phyloP scores from a whole-genome alignment of 2,797 vertebrate genomes.

The Merluccius polli region DNA sequence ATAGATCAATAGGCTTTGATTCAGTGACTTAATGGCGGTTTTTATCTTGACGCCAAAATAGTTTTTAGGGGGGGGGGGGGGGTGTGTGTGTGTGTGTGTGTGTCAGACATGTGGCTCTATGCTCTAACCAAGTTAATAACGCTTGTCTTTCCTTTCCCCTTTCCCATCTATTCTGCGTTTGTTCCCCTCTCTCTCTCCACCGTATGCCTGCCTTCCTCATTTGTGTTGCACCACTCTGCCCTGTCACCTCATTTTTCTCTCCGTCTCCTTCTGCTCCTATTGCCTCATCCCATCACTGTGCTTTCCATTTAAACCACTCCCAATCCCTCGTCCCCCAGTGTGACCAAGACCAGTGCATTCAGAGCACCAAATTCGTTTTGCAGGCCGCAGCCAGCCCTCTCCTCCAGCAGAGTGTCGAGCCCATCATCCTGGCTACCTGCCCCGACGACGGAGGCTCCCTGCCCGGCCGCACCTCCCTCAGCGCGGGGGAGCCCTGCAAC shows the following conservation, averaged over 20 bases:
- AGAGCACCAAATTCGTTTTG: slow-evolving; percentile 99
- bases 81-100: neutral
- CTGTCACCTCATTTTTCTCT: slow-evolving; percentile 1
- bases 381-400: slow-evolving; percentile 94
- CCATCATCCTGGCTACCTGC: slow-evolving; percentile 74
- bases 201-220: slow-evolving; percentile 29
- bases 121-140: slow-evolving; percentile 59
- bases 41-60: slow-evolving; percentile 37
- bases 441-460: slow-evolving; percentile 76
- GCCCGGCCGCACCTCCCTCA: slow-evolving; percentile 76
- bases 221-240: slow-evolving; percentile 15
- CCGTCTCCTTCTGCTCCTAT: neutral
- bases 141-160: slow-evolving; percentile 13
- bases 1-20: slow-evolving; percentile 44
- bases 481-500: slow-evolving; percentile 79
- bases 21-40: slow-evolving; percentile 31
- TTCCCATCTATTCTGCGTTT: slow-evolving; percentile 9
- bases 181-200: slow-evolving; percentile 18
- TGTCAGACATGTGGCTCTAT: slow-evolving; percentile 28
- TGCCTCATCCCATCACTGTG: neutral
- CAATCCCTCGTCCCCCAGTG: slow-evolving; percentile 77
- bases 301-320: slow-evolving; percentile 1
- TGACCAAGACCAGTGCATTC: slow-evolving; percentile 99
- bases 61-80: slow-evolving; percentile 26
- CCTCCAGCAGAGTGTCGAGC: slow-evolving; percentile 85